Base-by-base conservation (phyloP, 2,797 vertebrate genomes). In the Calcarius lapponicus region DNA sequence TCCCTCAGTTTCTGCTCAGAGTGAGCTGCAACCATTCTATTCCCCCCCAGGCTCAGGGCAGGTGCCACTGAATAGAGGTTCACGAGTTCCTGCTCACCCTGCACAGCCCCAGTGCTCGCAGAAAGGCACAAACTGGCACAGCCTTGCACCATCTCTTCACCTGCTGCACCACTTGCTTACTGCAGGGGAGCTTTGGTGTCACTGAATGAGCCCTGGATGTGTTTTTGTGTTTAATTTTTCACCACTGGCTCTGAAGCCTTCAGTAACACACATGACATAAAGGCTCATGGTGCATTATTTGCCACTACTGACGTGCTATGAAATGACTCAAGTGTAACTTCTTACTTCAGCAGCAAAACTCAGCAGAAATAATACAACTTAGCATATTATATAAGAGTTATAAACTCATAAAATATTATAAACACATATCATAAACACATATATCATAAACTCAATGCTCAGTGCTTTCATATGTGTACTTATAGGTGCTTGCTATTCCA, bases 381-480 rank as follows among this genome's bases (percentile, higher is more conserved):
- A 25, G 50, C 28, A 66, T 57, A 25, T 54, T 31, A 70, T 57
- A 16, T 57, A n/a, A n/a, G n/a, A 57, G n/a, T 57, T 34, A 34
- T 34, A 57, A 34, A 57, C 15, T 57, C 56, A 57, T 34, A 24
- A 56, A 56, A 57, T 57, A n/a, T 22, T 22, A 56, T 15, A 56
- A 56, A n/a, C 36, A 36, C 9, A 36, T 36, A 36, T 36, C 36
- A 36, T 36, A 36, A 36, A 36, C 36, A 50, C 48, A 16, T 16
- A 8, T 54, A 36, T 17, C n/a, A 18, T 16, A 74, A 80, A 36
- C 26, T 0, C 45, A 81, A 48, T 9, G 9, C 6, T 58, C 42
- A 62, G 3, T 42, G 24, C 20, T 84, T 48, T 17, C 5, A 5
- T 10, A 20, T 0, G 0, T 24, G 7, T 29, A 48, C 20, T 71